phyloP scores from a whole-genome alignment of 2,797 vertebrate species.

The Odontamblyopus lacepedii region DNA sequence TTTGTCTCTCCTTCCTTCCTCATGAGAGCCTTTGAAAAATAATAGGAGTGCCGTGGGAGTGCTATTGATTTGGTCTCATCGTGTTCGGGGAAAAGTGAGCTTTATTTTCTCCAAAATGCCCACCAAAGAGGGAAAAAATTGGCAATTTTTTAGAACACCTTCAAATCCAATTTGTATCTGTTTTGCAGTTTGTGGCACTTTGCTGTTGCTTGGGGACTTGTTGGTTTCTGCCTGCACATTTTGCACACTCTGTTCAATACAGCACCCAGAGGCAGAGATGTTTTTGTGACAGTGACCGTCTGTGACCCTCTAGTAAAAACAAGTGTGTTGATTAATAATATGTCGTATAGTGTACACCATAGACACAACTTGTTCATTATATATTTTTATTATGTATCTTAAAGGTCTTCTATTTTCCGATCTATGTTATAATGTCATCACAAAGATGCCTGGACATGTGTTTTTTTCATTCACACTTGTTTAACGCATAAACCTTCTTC shows the following conservation, averaged over 20 bases:
- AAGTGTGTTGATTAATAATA: background rate
- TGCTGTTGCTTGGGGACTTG: constrained; percentile 35
- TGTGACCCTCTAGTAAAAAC: background rate
- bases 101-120: constrained; percentile 70
- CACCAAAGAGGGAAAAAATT: constrained; percentile 50
- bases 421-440: no score
- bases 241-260: constrained; percentile 5
- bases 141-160: constrained; percentile 51
- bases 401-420: no score
- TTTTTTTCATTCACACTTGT: no score
- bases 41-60: constrained; percentile 62
- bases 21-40: constrained; percentile 67
- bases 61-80: constrained; percentile 67
- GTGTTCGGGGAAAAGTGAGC: constrained; percentile 50
- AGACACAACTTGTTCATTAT: no score
- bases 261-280: background rate
- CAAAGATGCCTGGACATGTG: no score
- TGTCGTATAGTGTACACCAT: no score
- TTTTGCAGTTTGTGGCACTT: constrained; percentile 29
- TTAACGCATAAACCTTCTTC: no score
- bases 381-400: no score
- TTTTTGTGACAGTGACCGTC: background rate
- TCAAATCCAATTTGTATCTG: constrained; percentile 58
- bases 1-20: constrained; percentile 25
- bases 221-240: constrained; percentile 22